These are phyloP conservation scores for Alloscopus bannaensis DNA, from an alignment of 2,888 invertebrate genomes.

Conservation along the genomic window DNA sequence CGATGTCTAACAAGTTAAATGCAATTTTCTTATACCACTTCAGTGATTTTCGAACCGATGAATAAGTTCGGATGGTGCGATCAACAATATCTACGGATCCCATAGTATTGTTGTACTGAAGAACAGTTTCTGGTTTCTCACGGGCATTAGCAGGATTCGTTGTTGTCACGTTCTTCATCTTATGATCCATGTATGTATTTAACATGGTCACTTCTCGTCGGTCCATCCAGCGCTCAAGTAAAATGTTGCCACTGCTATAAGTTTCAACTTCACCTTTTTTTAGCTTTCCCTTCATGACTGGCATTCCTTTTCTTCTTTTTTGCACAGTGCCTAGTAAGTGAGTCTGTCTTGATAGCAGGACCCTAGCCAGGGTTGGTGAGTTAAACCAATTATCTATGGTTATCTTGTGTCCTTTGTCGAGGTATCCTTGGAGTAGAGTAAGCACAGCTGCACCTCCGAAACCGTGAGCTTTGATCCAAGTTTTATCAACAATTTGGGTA, in stretches of 20 bases:
- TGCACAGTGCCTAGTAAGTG: constrained; percentile 1
- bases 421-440: neutral
- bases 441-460: constrained; percentile 2
- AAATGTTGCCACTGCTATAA: neutral
- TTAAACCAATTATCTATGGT: constrained; percentile 14
- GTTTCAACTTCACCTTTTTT: neutral
- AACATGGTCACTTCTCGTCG: constrained; percentile 53
- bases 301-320: constrained; percentile 11
- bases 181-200: constrained; percentile 33
- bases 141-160: constrained; percentile 34
- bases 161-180: constrained; percentile 19
- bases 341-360: neutral
- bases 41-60: constrained; percentile 34
- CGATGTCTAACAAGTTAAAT: constrained; percentile 45
- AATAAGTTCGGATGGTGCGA: constrained; percentile 17
- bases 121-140: constrained; percentile 47
- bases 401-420: neutral
- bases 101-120: constrained; percentile 57
- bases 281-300: neutral
- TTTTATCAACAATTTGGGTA: neutral
- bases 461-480: neutral
- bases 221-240: constrained; percentile 43
- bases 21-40: constrained; percentile 66
- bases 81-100: constrained; percentile 55
- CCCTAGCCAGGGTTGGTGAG: neutral